Evolutionary conservation across 2,113 vertebrate species (phyloP).

Genomic region (Podilymbus podiceps): DNA sequence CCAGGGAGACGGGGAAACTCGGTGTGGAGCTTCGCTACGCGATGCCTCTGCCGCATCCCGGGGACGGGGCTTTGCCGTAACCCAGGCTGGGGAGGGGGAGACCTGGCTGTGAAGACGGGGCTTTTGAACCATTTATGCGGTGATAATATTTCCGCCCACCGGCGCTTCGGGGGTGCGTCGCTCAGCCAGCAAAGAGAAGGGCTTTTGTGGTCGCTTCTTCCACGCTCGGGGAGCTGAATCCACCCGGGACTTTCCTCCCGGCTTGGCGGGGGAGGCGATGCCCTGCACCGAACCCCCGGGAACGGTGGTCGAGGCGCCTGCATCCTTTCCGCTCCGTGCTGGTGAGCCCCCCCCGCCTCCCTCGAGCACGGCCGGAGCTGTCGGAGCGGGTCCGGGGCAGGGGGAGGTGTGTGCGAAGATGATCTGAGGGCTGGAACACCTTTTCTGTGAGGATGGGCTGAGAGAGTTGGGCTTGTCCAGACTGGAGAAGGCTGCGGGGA

Average conservation of each 20-base stretch:
- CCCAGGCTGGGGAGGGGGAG: background rate
- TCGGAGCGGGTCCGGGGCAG: too few species aligned
- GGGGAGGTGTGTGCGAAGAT: too few species aligned
- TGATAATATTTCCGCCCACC: background rate
- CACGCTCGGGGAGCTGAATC: background rate
- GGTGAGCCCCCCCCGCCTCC: too few species aligned
- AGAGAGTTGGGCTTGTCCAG: too few species aligned
- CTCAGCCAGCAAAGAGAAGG: background rate
- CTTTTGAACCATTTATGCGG: background rate
- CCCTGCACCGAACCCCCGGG: background rate
- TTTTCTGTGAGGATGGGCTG: too few species aligned
- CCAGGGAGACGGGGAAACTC: accelerated
- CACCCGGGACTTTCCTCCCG: background rate
- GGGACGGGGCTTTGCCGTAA: background rate
- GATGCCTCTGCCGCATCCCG: background rate
- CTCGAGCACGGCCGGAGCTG: too few species aligned
- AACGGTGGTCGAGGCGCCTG: accelerated
- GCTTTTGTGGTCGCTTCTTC: background rate
- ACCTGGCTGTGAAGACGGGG: background rate
- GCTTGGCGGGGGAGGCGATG: accelerated
- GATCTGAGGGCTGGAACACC: too few species aligned
- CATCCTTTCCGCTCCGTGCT: background rate
- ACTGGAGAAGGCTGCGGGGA: too few species aligned
- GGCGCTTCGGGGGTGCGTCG: accelerated
- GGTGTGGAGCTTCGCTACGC: background rate